Evolutionary conservation across 1,140 invertebrate species (phyloP).

Genomic region (Adelges cooleyi): DNA sequence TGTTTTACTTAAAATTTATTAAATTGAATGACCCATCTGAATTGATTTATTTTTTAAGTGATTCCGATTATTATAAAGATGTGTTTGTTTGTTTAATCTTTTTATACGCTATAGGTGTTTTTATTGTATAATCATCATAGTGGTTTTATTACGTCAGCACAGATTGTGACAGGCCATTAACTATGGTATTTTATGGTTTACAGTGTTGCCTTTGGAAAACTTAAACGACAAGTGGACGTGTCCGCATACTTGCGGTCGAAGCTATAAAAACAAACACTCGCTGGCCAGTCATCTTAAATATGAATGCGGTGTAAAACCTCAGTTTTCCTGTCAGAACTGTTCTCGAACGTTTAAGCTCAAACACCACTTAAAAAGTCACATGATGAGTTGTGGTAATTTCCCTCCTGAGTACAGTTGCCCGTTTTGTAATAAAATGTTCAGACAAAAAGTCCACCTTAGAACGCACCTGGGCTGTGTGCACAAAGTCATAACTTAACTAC

Average conservation of each 20-base stretch:
- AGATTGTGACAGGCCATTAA: too few species aligned
- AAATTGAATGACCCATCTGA: too few species aligned
- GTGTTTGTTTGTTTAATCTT: too few species aligned
- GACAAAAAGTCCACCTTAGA: conserved; percentile 35
- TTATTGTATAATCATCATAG: too few species aligned
- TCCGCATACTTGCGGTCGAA: conserved; percentile 34
- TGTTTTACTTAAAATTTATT: too few species aligned
- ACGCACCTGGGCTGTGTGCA: conserved; percentile 34
- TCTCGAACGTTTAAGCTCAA: conserved; percentile 19
- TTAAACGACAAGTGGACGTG: not conserved
- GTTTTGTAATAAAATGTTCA: conserved; percentile 48
- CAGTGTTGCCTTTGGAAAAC: too few species aligned
- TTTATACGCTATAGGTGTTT: too few species aligned
- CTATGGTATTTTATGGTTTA: too few species aligned
- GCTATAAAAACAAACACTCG: conserved; percentile 38
- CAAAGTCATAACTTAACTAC: not conserved
- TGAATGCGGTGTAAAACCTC: conserved; percentile 37
- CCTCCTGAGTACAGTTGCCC: conserved; percentile 45
- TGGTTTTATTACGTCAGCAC: too few species aligned
- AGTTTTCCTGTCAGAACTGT: conserved; percentile 31
- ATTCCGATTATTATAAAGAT: too few species aligned
- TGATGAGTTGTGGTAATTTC: not conserved
- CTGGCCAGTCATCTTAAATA: conserved; percentile 37
- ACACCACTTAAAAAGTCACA: conserved; percentile 28
- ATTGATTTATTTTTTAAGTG: too few species aligned